A percentile compares a stretch with the other conserved stretches of the same genome.
Conservation (phyloP, 2,113 vertebrate species). For the Copsychus sechellarum region DNA sequence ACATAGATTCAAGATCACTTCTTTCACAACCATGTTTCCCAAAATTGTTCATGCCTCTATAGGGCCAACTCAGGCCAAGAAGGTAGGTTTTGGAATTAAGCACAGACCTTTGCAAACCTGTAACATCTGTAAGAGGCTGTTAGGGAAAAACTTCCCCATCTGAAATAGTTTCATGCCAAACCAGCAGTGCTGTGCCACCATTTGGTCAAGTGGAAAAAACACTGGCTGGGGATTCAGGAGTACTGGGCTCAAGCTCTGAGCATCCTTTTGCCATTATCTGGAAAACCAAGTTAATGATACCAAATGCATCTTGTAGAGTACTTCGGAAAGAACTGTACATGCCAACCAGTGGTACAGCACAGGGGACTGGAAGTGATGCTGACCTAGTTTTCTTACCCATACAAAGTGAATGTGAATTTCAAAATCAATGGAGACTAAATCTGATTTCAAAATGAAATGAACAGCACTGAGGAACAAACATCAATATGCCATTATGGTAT, state of each 20-base stretch:
- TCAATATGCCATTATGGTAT: neutral
- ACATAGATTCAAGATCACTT: neutral
- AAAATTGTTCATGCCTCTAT: neutral
- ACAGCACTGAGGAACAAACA: neutral
- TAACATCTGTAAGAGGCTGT: neutral
- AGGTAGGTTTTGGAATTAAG: neutral
- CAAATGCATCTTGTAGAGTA: accelerated
- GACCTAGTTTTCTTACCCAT: neutral
- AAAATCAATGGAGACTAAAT: neutral
- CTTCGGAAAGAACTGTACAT: neutral
- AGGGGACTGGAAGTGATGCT: neutral
- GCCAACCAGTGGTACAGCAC: neutral
- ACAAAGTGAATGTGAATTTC: neutral
- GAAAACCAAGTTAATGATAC: neutral
- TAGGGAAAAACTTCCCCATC: neutral
- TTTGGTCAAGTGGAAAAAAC: neutral
- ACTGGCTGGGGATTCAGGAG: neutral
- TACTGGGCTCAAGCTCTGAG: neutral
- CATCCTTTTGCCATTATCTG: neutral
- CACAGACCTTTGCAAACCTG: neutral
- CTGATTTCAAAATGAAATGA: neutral
- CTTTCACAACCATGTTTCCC: neutral
- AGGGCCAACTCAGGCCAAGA: neutral
- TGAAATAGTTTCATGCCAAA: neutral
- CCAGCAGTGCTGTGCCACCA: neutral